These are phyloP conservation scores for Hecatera dysodea DNA, from an alignment of 2,888 invertebrate genomes.

Conservation along the genomic window DNA sequence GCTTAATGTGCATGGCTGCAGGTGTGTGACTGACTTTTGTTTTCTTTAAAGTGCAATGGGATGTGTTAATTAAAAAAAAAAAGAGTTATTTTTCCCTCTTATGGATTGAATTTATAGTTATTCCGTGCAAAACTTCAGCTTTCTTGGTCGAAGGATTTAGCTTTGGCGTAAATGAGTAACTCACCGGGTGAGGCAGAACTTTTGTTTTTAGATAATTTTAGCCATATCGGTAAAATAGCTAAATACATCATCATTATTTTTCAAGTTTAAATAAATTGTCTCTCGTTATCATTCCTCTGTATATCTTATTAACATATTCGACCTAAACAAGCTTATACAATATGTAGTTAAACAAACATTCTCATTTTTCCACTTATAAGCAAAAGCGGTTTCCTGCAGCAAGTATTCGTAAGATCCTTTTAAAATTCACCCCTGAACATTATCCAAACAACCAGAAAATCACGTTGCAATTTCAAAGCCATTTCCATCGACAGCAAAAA, in stretches of 20 bases:
- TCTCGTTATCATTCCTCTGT: background rate
- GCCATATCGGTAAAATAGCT: too few relatives aligned
- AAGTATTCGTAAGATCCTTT: constrained; percentile 15
- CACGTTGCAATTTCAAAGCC: constrained; percentile 22
- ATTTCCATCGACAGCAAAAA: constrained; percentile 25
- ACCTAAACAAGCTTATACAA: background rate
- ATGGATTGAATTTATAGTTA: background rate
- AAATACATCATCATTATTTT: too few relatives aligned
- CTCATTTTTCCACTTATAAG: background rate
- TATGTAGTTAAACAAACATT: background rate
- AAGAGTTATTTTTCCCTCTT: background rate
- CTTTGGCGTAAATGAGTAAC: too few relatives aligned
- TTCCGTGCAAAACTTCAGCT: background rate
- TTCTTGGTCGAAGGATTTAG: background rate
- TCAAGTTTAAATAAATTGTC: too few relatives aligned
- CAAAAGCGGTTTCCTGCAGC: background rate
- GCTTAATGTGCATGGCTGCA: constrained; percentile 6
- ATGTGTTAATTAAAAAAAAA: background rate
- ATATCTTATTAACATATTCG: background rate
- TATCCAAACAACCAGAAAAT: constrained; percentile 31
- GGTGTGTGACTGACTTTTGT: background rate
- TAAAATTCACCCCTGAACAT: constrained; percentile 19
- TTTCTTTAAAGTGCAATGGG: background rate
- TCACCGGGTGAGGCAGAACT: background rate
- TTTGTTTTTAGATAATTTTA: too few relatives aligned